A percentile compares a stretch with the other conserved stretches of the same genome.
Conservation (phyloP, 2,888 invertebrate species). For the Calliphora vomitoria region DNA sequence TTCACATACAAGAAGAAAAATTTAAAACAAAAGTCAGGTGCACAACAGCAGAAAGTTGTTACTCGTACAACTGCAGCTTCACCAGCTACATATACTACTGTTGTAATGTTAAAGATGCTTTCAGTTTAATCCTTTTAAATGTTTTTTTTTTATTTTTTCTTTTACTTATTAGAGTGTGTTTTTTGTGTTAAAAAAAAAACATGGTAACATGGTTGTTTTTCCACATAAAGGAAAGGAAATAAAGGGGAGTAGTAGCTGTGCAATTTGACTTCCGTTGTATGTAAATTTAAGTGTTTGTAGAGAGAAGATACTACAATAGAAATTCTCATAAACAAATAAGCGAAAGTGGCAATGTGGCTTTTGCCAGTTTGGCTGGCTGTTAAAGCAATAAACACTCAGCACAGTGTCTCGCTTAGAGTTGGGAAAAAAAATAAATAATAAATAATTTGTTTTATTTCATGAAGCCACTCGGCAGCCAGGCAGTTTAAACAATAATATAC, state of each 20-base stretch:
- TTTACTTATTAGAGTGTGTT: neutral
- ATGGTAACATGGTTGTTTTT: neutral
- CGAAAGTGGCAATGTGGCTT: slow-evolving; percentile 70
- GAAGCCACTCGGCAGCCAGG: slow-evolving; percentile 25
- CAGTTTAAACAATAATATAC: slow-evolving; percentile 11
- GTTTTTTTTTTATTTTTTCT: neutral
- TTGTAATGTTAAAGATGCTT: slow-evolving; percentile 57
- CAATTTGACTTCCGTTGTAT: slow-evolving; percentile 66
- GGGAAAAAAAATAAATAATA: slow-evolving; percentile 48
- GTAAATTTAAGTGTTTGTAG: slow-evolving; percentile 68
- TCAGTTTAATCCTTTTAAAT: slow-evolving; percentile 55
- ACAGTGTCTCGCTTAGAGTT: neutral
- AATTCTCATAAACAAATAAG: slow-evolving; percentile 63
- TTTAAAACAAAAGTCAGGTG: slow-evolving; percentile 32
- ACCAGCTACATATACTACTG: neutral
- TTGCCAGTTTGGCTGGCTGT: slow-evolving; percentile 27
- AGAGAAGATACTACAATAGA: slow-evolving; percentile 27
- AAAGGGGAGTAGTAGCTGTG: neutral
- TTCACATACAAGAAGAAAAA: neutral
- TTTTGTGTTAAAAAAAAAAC: slow-evolving; percentile 16
- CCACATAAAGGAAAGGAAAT: neutral
- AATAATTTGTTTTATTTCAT: slow-evolving; percentile 56
- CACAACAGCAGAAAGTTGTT: slow-evolving; percentile 33
- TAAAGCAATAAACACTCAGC: slow-evolving; percentile 59
- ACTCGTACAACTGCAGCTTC: neutral